Evolutionary conservation across 2,113 vertebrate genomes (phyloP).

Genomic region (Microtus montanus): DNA sequence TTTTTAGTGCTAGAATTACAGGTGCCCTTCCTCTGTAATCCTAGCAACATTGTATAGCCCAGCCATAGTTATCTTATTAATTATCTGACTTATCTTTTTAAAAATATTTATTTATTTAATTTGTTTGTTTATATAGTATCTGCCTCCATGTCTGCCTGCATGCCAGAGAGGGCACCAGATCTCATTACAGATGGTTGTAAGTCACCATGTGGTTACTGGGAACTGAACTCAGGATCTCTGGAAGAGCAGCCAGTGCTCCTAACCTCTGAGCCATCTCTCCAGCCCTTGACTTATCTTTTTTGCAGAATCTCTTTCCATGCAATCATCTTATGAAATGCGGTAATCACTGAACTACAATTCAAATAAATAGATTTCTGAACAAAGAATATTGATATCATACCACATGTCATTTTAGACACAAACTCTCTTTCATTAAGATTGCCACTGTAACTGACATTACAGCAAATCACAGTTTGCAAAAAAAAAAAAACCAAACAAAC

Average conservation of each 20-base stretch:
- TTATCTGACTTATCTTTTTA: background rate
- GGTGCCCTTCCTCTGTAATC: background rate
- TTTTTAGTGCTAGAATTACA: background rate
- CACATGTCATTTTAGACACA: slow-evolving; percentile 76
- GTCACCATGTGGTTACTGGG: too few species aligned
- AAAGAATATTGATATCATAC: slow-evolving; percentile 35
- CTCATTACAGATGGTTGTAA: too few species aligned
- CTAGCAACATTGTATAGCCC: too few species aligned
- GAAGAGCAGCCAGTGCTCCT: too few species aligned
- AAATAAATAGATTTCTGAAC: slow-evolving; percentile 82
- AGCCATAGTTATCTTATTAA: background rate
- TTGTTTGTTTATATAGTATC: too few species aligned
- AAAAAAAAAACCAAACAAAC: background rate
- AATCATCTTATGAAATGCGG: slow-evolving; percentile 81
- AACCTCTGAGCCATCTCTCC: too few species aligned
- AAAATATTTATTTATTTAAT: too few species aligned
- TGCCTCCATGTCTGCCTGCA: too few species aligned
- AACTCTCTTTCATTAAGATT: slow-evolving; percentile 82
- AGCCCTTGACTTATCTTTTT: background rate
- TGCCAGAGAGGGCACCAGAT: too few species aligned
- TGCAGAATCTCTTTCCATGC: background rate
- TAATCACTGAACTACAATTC: slow-evolving; percentile 83
- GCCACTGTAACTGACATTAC: slow-evolving; percentile 84
- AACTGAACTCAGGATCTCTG: too few species aligned
- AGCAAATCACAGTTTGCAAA: slow-evolving; percentile 84